phyloP scores from a whole-genome alignment of 2,113 vertebrate genomes.

The Kryptolebias marmoratus region DNA sequence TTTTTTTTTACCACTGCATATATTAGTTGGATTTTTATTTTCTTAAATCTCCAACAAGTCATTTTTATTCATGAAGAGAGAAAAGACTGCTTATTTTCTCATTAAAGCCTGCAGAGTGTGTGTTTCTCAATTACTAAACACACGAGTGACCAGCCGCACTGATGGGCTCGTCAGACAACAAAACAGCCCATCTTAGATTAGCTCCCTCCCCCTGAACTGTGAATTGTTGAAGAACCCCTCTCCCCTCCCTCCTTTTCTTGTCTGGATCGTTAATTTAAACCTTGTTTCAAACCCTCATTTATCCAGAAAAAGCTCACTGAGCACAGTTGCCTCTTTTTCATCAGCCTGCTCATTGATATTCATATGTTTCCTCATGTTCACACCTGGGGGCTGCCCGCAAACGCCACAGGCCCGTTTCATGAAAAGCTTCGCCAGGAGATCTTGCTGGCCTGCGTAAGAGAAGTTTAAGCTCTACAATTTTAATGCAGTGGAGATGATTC shows the following conservation, averaged over 20 bases:
- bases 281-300: constrained; percentile 58
- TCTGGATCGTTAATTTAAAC: constrained; percentile 59
- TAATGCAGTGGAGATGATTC: neutral
- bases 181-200: constrained; percentile 30
- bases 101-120: constrained; percentile 60
- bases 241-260: neutral
- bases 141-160: constrained; percentile 66
- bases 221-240: constrained; percentile 25
- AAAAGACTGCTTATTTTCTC: constrained; percentile 63
- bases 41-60: constrained; percentile 50
- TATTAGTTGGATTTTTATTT: constrained; percentile 44
- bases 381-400: constrained; percentile 54
- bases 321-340: constrained; percentile 31
- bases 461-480: constrained; percentile 3
- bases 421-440: neutral
- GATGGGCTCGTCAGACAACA: constrained; percentile 58
- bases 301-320: constrained; percentile 39
- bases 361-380: constrained; percentile 47
- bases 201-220: constrained; percentile 17
- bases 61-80: constrained; percentile 66
- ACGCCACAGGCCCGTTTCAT: constrained; percentile 3
- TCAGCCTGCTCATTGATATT: constrained; percentile 63
- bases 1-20: constrained; percentile 23
- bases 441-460: neutral
- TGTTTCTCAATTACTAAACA: constrained; percentile 65